These are phyloP conservation scores for Elgaria multicarinata DNA, from an alignment of 2,113 vertebrate genomes.

Conservation along the genomic window DNA sequence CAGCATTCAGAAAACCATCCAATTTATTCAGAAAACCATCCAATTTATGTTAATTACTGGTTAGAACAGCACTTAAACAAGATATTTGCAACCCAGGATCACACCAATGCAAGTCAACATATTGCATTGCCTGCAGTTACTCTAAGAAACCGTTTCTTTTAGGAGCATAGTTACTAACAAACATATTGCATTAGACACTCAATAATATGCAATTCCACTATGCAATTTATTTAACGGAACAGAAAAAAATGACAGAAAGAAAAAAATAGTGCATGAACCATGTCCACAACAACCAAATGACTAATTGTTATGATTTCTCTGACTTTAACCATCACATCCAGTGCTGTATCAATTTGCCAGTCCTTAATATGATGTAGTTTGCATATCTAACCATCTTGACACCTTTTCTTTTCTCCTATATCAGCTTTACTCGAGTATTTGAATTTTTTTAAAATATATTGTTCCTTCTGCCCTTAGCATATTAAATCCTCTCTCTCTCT, in stretches of 20 bases:
- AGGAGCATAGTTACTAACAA: no score
- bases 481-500: slow-evolving; percentile 31
- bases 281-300: slow-evolving; percentile 69
- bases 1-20: no score
- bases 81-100: no score
- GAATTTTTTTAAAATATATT: slow-evolving; percentile 76
- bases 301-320: slow-evolving; percentile 75
- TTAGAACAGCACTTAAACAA: no score
- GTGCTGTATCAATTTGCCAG: slow-evolving; percentile 81
- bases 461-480: slow-evolving; percentile 70
- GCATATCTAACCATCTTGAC: slow-evolving; percentile 81
- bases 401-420: slow-evolving; percentile 65
- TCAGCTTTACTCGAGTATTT: slow-evolving; percentile 80
- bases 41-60: no score
- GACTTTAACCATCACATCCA: slow-evolving; percentile 70
- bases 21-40: no score
- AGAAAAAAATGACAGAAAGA: slow-evolving; percentile 46
- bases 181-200: no score
- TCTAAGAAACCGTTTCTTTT: no score
- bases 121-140: no score
- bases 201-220: no score
- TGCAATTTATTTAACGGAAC: no score
- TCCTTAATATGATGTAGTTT: slow-evolving; percentile 80
- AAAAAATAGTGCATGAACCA: slow-evolving; percentile 68
- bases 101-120: no score